phyloP scores from a whole-genome alignment of 2,797 vertebrate genomes.

The Enteromius anoplus region DNA sequence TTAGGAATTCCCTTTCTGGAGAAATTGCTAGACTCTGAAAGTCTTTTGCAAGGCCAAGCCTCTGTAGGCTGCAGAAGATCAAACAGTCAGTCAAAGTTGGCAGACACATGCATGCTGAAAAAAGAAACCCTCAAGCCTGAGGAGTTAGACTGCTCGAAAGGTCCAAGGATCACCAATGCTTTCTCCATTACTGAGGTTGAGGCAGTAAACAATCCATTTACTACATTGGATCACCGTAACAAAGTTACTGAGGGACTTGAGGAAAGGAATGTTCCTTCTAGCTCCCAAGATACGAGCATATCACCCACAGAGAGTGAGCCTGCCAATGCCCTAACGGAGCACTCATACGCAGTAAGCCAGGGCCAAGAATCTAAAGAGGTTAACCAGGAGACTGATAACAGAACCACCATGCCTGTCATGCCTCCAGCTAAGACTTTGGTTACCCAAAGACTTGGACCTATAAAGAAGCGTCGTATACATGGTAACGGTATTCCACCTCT shows the following conservation, averaged over 20 bases:
- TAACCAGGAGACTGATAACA: constrained; percentile 66
- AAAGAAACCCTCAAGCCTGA: constrained; percentile 84
- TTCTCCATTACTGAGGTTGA: constrained; percentile 96
- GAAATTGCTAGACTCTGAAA: constrained; percentile 83
- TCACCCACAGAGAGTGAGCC: constrained; percentile 80
- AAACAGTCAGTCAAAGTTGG: constrained; percentile 53
- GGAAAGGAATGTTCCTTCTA: constrained; percentile 70
- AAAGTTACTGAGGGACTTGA: constrained; percentile 84
- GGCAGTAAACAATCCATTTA: constrained; percentile 86
- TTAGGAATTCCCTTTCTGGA: constrained; percentile 97
- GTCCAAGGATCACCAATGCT: constrained; percentile 96
- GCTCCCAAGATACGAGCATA: constrained; percentile 69
- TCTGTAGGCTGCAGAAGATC: constrained; percentile 61
- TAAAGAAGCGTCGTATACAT: constrained; percentile 81
- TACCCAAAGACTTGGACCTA: constrained; percentile 74
- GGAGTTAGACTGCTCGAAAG: constrained; percentile 84
- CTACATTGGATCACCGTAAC: constrained; percentile 83
- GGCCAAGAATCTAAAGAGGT: constrained; percentile 62
- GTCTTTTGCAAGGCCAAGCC: constrained; percentile 44
- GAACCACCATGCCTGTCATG: constrained; percentile 63
- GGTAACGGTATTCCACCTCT: constrained; percentile 61
- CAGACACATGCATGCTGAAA: constrained; percentile 73
- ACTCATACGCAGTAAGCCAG: constrained; percentile 91
- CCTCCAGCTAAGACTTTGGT: constrained; percentile 69
- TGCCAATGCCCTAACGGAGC: constrained; percentile 88